Evolutionary conservation across 1,140 invertebrate genomes (phyloP), one percentile per base, ranked within the genome.

Genomic region (Aphidius gifuensis): DNA sequence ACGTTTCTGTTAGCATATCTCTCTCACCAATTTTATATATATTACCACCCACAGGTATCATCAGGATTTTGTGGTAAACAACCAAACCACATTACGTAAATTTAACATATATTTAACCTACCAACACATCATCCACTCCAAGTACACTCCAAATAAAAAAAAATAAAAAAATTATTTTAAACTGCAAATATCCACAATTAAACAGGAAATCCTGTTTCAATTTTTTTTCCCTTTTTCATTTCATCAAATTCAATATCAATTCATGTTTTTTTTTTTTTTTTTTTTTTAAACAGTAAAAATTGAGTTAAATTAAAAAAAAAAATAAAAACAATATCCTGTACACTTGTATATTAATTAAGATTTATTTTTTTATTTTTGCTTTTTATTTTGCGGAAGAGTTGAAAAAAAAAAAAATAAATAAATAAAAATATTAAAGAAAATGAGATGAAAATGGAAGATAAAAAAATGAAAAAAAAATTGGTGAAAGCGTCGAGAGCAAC

Each of bases 1-100:
- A 62, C 50, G 61, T 49, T 65, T 62, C 16, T 16, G 60, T 62
- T 62, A 65, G 62, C 60, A 62, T 16, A 16, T 16, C 16, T 16
- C 53, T 54, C 51, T 38, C 53, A 38, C 55, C 51, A 46, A 57
- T 57, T 5, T 40, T 40, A 55, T 40, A 53, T 8, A 53, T 32
- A 49, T 49, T 38, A 6, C 39, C 53, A 55, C 39, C 43, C 43
- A 43, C 53, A 16, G 53, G 53, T 55, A 55, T 55, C 53, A 55
- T n/a, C 43, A n/a, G 53, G 43, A 42, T 55, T 32, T 32, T 55
- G 53, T 8, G 53, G 53, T 55, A 55, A 55, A 55, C 53, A 55
- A 55, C 53, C n/a, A 55, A 42, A 55, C 53, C 53, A 40, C 53
- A 55, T 55, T 55, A 55, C 53, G 53, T 16, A 5, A 21, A 55